Percentiles rank a stretch among this genome's conserved stretches.
Evolutionary conservation across 2,797 vertebrate genomes (phyloP).

Genomic region (Cottoperca gobio): DNA sequence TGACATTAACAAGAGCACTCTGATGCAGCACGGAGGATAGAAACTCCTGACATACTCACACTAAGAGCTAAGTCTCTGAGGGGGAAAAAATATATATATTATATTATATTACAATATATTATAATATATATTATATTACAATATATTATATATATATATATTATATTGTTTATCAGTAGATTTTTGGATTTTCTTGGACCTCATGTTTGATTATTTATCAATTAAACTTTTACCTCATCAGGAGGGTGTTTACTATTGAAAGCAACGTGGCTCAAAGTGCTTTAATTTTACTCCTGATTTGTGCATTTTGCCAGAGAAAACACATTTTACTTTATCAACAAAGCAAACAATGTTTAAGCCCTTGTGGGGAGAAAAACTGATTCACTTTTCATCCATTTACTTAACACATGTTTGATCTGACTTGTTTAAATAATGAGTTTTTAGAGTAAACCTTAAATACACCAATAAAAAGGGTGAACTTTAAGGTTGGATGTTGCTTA

Average conservation of each 20-base stretch:
- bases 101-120: too few relatives aligned
- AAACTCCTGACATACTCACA: conserved; percentile 37
- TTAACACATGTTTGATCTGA: background rate
- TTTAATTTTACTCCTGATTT: conserved; percentile 56
- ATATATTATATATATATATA: conserved; percentile 7
- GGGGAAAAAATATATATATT: conserved; percentile 16
- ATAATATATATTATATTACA: background rate
- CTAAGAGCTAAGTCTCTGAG: conserved; percentile 52
- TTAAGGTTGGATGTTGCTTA: background rate
- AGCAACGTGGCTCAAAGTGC: conserved; percentile 22
- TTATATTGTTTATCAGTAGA: conserved; percentile 31
- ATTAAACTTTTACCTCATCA: conserved; percentile 43
- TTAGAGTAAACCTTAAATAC: background rate
- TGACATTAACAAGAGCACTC: conserved; percentile 29
- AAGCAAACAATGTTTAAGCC: conserved; percentile 3
- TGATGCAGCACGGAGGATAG: conserved; percentile 28
- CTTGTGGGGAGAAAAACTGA: conserved; percentile 8
- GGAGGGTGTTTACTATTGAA: conserved; percentile 45
- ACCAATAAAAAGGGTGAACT: background rate
- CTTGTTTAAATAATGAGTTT: background rate
- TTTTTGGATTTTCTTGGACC: conserved; percentile 44
- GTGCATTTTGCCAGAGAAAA: conserved; percentile 35
- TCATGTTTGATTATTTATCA: conserved; percentile 46
- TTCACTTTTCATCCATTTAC: conserved; percentile 8
- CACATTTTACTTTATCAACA: conserved; percentile 26